Conservation (phyloP, 2,888 invertebrate genomes). For the Drosophila infuscata region DNA sequence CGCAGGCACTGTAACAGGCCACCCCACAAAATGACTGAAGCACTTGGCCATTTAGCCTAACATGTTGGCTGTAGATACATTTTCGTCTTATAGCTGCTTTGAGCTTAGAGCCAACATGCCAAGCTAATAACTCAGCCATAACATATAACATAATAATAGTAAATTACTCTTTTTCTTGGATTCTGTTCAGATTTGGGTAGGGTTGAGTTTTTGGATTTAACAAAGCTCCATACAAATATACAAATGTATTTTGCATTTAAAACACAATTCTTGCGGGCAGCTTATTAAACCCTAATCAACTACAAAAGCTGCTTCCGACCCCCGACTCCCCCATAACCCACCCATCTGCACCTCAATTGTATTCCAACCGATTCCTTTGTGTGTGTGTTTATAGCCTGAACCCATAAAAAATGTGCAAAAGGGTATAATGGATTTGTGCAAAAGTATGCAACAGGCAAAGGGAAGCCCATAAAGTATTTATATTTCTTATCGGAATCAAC, state of each 20-base stretch:
- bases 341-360: conserved; percentile 36
- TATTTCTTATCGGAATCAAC: background rate
- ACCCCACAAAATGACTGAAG: conserved; percentile 8
- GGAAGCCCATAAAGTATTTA: background rate
- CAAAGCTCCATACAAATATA: background rate
- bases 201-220: background rate
- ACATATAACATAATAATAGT: background rate
- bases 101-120: background rate
- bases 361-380: conserved; percentile 24
- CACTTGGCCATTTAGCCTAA: conserved; percentile 14
- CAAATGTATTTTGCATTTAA: conserved; percentile 17
- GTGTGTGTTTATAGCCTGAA: conserved; percentile 2
- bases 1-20: conserved; percentile 10
- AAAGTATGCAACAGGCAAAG: background rate
- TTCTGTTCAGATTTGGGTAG: background rate
- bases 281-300: conserved; percentile 47
- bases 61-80: background rate
- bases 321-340: background rate
- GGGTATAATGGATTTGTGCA: background rate
- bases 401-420: background rate
- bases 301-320: background rate
- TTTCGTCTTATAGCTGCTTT: background rate
- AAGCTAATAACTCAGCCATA: background rate
- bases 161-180: background rate
- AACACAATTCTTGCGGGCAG: conserved; percentile 31